phyloP scores from a whole-genome alignment of 2,113 vertebrate species.

The Porphyrio hochstetteri region DNA sequence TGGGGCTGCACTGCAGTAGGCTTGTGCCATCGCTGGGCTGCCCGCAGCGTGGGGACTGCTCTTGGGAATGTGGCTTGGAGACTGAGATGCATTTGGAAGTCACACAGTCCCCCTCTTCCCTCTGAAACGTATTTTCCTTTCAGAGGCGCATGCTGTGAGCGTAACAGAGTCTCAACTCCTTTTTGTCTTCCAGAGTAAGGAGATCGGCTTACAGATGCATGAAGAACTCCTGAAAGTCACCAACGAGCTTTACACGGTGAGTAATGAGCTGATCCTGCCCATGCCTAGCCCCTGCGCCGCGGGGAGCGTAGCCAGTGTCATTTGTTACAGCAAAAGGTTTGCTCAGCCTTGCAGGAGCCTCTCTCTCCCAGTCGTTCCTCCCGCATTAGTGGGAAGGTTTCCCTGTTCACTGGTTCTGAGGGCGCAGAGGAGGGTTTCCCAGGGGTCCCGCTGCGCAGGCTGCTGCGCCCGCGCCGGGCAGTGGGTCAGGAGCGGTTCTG shows the following conservation, averaged over 20 bases:
- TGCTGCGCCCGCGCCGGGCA: neutral
- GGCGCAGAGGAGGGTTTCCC: neutral
- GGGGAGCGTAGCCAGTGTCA: fast-evolving
- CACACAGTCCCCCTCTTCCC: neutral
- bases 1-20: neutral
- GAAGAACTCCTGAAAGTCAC: constrained; percentile 95
- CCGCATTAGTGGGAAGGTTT: fast-evolving
- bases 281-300: fast-evolving
- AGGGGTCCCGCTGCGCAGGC: fast-evolving
- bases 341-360: neutral
- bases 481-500: neutral
- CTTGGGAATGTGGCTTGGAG: neutral
- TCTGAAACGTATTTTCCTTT: neutral
- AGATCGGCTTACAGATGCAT: constrained; percentile 95
- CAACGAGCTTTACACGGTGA: constrained; percentile 96
- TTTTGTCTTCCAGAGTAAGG: constrained; percentile 88
- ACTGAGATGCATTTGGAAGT: too few relatives aligned
- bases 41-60: fast-evolving
- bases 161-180: neutral
- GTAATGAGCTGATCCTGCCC: neutral
- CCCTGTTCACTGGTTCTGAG: neutral
- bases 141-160: neutral
- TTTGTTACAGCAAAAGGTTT: too few relatives aligned
- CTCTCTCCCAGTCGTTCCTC: neutral
- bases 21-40: fast-evolving